Evolutionary conservation across 2,888 invertebrate species (phyloP).

Genomic region (Saturnia japonica): DNA sequence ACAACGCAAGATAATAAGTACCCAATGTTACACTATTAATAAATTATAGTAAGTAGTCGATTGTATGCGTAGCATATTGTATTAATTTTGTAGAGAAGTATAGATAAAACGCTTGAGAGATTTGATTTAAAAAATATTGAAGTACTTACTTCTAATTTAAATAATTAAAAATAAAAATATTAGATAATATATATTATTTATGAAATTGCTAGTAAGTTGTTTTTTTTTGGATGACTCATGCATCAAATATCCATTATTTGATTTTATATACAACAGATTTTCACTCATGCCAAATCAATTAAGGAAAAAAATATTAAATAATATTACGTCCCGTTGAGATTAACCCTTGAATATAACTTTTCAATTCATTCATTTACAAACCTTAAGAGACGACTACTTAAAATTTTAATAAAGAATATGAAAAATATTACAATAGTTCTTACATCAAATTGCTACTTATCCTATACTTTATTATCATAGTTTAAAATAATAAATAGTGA

Average conservation of each 20-base stretch:
- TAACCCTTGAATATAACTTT: not conserved
- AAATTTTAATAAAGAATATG: slow-evolving; percentile 7
- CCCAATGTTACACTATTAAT: not conserved
- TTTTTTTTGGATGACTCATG: too few relatives aligned
- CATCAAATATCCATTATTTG: too few relatives aligned
- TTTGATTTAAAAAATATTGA: not conserved
- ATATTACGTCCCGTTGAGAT: not conserved
- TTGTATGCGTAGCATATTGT: not conserved
- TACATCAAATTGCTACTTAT: slow-evolving; percentile 47
- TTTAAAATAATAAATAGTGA: slow-evolving; percentile 63
- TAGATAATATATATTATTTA: not conserved
- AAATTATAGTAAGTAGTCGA: not conserved
- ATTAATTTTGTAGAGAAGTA: not conserved
- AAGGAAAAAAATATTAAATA: not conserved
- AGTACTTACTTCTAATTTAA: not conserved
- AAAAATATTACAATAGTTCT: slow-evolving; percentile 25
- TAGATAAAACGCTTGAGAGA: not conserved
- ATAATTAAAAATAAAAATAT: not conserved
- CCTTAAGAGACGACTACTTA: not conserved
- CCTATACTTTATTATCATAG: slow-evolving; percentile 46
- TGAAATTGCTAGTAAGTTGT: not conserved
- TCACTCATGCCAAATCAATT: not conserved
- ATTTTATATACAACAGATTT: too few relatives aligned
- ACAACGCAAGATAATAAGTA: not conserved
- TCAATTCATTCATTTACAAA: not conserved